Evolutionary conservation across 2,113 vertebrate species (phyloP), one percentile per base, ranked within the genome.

Genomic region (Petrocephalus zakoni): DNA sequence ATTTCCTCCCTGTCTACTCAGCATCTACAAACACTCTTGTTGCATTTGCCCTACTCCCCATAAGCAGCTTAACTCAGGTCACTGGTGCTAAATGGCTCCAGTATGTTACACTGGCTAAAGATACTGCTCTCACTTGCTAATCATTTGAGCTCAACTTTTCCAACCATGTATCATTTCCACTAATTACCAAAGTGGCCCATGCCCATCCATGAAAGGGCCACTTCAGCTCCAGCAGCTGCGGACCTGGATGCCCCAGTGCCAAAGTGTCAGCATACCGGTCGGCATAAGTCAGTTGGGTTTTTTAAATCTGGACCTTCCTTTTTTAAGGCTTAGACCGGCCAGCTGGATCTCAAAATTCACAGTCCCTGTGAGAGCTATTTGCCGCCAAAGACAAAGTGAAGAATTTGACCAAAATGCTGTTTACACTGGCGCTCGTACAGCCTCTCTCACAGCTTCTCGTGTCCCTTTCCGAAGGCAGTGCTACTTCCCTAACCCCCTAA

Each of bases 61-160:
- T 9, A 19, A 51, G 53, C 34, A 64, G 87, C 58, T 83, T 61
- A 58, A 83, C 46, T 84, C 15, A 34, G 81, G 88, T 58, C 25
- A 87, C 64, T 84, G 25, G 51, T 34, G 55, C 56, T 61, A 61
- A 88, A 84, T 53, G 49, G 61, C 19, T 87, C 25, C 46, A 49
- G 61, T 88, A 53, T 58, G 49, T 84, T 85, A 25, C 81, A 61
- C 47, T 53, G 25, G 55, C 52, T 47, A 78, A 82, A 81, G 37
- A 29, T 83, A 37, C 72, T 49, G 56, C 22, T 72, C 83, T 64
- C 82, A 37, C 53, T 83, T 47, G 22, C 46, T 6, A 37, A 55
- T 72, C 82, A 46, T 72, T 85, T 72, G 56, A 72, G 83, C 88
- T 86, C 81, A 89, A 72, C n/a, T 89, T 89, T 89, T 89, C 88